Evolutionary conservation across 2,113 vertebrate species (phyloP).

Genomic region (Gopherus evgoodei): DNA sequence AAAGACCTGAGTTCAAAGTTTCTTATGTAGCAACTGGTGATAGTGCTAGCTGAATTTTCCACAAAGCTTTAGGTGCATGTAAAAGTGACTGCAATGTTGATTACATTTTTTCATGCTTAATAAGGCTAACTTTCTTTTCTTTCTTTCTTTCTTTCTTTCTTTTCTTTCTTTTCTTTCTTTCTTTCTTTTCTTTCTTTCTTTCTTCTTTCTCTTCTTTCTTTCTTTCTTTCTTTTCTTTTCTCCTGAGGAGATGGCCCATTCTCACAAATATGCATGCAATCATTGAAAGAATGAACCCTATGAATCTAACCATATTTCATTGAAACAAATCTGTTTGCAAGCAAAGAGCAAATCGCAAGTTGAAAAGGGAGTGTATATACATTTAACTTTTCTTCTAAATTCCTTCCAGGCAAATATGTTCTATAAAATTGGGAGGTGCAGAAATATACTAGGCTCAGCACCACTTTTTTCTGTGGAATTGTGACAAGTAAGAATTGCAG

Average conservation of each 20-base stretch:
- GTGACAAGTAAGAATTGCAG: too few relatives aligned
- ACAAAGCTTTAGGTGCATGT: not conserved
- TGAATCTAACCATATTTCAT: not conserved
- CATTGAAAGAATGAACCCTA: too few relatives aligned
- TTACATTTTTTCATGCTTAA: not conserved
- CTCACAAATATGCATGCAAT: not conserved
- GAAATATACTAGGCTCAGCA: not conserved
- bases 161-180: too few relatives aligned
- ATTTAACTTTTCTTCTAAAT: not conserved
- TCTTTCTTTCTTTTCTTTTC: too few relatives aligned
- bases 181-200: too few relatives aligned
- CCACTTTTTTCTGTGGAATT: too few relatives aligned
- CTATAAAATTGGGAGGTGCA: not conserved
- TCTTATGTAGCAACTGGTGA: not conserved
- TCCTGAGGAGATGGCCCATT: not conserved
- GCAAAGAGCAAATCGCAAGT: not conserved
- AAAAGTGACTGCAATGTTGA: not conserved
- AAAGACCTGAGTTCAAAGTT: not conserved
- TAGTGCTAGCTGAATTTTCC: not conserved
- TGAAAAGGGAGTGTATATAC: not conserved
- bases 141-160: too few relatives aligned
- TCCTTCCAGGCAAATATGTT: not conserved
- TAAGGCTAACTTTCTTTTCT: not conserved
- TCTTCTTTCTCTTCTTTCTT: too few relatives aligned
- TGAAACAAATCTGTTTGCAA: accelerated